Conservation (phyloP, 2,797 vertebrate species). For the Protosalanx chinensis region DNA sequence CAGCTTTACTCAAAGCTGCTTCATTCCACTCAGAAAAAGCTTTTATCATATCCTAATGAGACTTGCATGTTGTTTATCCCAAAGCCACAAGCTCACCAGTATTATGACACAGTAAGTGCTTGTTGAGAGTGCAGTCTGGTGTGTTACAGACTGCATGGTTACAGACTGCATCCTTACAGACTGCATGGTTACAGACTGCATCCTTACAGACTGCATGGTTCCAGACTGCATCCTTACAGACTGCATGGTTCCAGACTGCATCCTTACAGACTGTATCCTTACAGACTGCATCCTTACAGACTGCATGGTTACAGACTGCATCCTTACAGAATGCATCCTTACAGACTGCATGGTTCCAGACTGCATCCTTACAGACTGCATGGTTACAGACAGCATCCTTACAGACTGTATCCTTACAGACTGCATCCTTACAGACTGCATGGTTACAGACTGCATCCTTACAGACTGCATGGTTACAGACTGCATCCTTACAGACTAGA, state of each 20-base stretch:
- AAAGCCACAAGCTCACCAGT: neutral
- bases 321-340: slow-evolving; percentile 27
- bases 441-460: too few relatives aligned
- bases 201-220: slow-evolving; percentile 13
- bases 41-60: neutral
- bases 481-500: too few relatives aligned
- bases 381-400: slow-evolving; percentile 28
- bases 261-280: slow-evolving; percentile 25
- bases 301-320: slow-evolving; percentile 22
- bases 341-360: neutral
- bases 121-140: neutral
- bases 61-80: neutral
- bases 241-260: too few relatives aligned
- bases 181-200: too few relatives aligned
- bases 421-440: slow-evolving; percentile 27
- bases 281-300: neutral
- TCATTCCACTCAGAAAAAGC: neutral
- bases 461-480: too few relatives aligned
- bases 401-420: slow-evolving; percentile 22
- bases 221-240: slow-evolving; percentile 18
- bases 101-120: neutral
- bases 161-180: slow-evolving; percentile 15
- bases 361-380: slow-evolving; percentile 23
- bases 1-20: neutral
- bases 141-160: too few relatives aligned